Base-by-base conservation (phyloP, 2,113 vertebrate genomes). In the Nibea coibor region DNA sequence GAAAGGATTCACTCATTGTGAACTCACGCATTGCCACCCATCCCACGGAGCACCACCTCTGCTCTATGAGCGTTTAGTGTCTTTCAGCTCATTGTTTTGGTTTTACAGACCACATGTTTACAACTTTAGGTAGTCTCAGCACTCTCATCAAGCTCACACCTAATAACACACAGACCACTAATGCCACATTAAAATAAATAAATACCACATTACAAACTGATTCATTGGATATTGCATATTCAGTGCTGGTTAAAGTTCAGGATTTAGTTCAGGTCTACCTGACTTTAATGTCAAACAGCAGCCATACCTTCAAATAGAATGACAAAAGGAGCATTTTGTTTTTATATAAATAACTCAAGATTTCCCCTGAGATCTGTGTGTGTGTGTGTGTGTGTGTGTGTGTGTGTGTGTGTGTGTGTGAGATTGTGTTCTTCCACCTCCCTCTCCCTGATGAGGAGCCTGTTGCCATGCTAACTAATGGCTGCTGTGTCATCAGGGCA, bases 381-480 rank as follows among this genome's bases (percentile, higher is more conserved):
- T 53, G 72, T 48, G 65, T 66, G 58, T 62, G 53, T 45, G 35
- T 54, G 64, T 58, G 20, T 62, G 53, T 45, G 35, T 54, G 64
- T 58, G 20, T 48, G 58, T 61, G 51, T 43, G 31, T 53, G 72
- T 48, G 65, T 66, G 58, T 62, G 53, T 45, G 35, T 54, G 64
- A 50, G 20, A 62, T 8, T 51, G 20, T 69, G 63, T 17, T 53
- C 31, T 43, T 59, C 61, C 47, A 11, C 12, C 28, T 47, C 9
- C n/a, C 6, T 35, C 56, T 77, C 63, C 26, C 45, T 43, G 56
- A 56, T 70, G 58, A 64, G 50, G 69, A 50, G 62, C 63, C 43
- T 71, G 74, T 75, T 87, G 54, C 54, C 72, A 63, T 62, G 74
- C 48, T 51, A 73, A 76, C 62, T 81, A 74, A 81, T 57, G 50